These are phyloP conservation scores for Melanocharis versteri DNA, from an alignment of 2,113 vertebrate species.

Conservation along the genomic window DNA sequence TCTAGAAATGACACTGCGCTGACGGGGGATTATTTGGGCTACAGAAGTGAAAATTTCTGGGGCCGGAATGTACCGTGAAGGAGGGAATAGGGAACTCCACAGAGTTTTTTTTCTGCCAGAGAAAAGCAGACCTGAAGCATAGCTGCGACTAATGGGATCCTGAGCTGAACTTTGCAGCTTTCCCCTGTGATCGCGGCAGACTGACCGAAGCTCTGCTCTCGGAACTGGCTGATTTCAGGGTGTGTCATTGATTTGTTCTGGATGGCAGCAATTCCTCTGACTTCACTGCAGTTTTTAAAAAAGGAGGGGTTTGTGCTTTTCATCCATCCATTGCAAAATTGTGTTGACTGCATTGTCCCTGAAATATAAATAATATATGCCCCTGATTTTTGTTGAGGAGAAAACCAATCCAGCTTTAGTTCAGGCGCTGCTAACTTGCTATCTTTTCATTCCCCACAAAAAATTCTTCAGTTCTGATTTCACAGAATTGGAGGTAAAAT, in stretches of 20 bases:
- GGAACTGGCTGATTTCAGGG: slow-evolving; percentile 27
- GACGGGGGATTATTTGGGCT: background rate
- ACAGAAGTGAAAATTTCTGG: background rate
- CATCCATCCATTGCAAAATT: background rate
- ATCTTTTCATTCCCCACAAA: background rate
- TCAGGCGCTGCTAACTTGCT: background rate
- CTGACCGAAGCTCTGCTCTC: background rate
- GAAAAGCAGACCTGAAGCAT: background rate
- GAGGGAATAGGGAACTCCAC: background rate
- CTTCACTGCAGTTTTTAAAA: background rate
- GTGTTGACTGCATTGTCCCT: background rate
- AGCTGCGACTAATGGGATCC: slow-evolving; percentile 8
- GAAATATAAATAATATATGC: background rate
- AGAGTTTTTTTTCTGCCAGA: background rate
- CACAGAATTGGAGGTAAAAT: background rate
- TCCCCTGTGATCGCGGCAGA: background rate
- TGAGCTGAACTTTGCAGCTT: slow-evolving; percentile 32
- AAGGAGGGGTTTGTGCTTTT: background rate
- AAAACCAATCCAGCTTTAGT: background rate
- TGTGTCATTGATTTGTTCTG: slow-evolving; percentile 53
- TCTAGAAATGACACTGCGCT: background rate
- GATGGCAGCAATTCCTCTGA: slow-evolving; percentile 16
- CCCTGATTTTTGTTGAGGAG: background rate
- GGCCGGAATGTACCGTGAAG: background rate
- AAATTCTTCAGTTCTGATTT: background rate